Evolutionary conservation across 2,113 vertebrate species (phyloP), one percentile per base, ranked within the genome.

Genomic region (Myxocyprinus asiaticus): DNA sequence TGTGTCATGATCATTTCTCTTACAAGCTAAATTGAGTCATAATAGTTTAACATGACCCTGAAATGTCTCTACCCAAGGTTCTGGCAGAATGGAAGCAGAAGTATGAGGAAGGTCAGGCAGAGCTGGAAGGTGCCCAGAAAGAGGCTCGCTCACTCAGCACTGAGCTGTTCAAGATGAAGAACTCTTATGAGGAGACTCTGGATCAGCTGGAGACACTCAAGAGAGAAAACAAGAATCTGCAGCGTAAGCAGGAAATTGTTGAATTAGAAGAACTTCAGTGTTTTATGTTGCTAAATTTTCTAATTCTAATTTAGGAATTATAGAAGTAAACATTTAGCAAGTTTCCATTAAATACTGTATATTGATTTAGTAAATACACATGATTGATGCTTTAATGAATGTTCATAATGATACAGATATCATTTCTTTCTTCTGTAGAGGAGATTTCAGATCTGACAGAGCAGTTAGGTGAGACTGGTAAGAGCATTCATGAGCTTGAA

Each of bases 401-500:
- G n/a, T n/a, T n/a, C n/a, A n/a, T n/a, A n/a, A n/a, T n/a, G n/a
- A n/a, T n/a, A n/a, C n/a, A 22, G 10, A 22, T 44, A 22, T 44
- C 4, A 62, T 12, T 51, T 65, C 14, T 70, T 2, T 44, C 0
- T 45, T 8, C 4, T 71, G 65, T 53, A 84, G 83, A 85, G 80
- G 83, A 85, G 73, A 85, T 85, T 67, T 85, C 83, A 76, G 83
- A 85, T 78, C 48, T 85, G 62, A 85, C 83, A 15, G 77, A 67
- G 58, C 84, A 85, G 71, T 59, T 85, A 33, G 81, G 81, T 62
- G 93, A 94, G 69, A 83, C 84, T 81, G 92, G 94, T 78, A 95
- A 95, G 83, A 91, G 90, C 0, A 91, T 94, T 8, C 93, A 94
- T 75, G 94, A 95, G 85, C 66, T 95, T 68, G 94, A 95, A 82